Conservation (phyloP, 2,797 vertebrate species). For the Psittacula derbiana region DNA sequence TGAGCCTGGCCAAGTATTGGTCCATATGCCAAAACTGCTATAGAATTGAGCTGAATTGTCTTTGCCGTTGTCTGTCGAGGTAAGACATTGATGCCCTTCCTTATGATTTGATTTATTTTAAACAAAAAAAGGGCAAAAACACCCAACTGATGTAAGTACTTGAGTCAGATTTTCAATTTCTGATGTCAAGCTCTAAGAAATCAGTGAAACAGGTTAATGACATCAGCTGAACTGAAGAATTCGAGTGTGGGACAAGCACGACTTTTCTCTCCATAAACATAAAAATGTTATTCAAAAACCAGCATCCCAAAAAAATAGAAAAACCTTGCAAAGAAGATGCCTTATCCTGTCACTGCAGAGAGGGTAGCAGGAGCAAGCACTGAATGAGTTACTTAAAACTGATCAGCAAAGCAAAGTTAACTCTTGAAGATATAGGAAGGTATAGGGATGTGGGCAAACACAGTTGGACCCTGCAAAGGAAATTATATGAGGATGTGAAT, state of each 20-base stretch:
- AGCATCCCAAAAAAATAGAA: neutral
- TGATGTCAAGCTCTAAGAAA: neutral
- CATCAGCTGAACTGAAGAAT: neutral
- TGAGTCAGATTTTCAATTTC: neutral
- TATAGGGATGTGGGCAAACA: neutral
- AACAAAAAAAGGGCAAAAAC: neutral
- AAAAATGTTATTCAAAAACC: neutral
- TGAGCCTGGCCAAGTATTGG: neutral
- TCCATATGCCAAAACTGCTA: neutral
- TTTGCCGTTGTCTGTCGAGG: neutral
- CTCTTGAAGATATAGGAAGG: neutral
- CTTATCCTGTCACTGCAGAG: neutral
- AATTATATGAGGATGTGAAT: neutral
- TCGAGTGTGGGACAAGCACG: fast-evolving
- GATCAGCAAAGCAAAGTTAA: neutral
- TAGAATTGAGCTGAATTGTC: neutral
- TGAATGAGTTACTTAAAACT: neutral
- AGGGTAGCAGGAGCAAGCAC: neutral
- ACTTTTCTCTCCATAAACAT: neutral
- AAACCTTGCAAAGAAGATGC: neutral
- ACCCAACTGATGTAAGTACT: neutral
- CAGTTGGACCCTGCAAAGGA: neutral
- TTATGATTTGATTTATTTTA: neutral
- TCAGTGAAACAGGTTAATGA: neutral
- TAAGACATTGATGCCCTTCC: neutral